Evolutionary conservation across 2,888 invertebrate species (phyloP), one percentile per base, ranked within the genome.

Genomic region (Noctuana brunneofusca): DNA sequence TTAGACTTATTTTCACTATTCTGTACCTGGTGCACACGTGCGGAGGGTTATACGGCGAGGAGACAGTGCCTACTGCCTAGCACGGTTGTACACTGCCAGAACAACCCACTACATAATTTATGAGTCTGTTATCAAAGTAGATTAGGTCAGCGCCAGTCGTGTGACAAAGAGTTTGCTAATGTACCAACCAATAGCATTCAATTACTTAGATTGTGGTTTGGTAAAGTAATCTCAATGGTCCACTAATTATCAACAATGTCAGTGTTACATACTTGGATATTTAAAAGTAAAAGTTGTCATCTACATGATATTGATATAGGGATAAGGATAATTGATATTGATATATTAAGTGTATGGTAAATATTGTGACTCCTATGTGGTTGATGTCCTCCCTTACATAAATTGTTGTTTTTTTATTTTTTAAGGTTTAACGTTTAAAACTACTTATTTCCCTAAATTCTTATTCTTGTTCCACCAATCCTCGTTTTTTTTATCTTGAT

Each of bases 1-100:
- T 71, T 71, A 68, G 57, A 69, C 64, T 71, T 71, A 66, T 69
- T 71, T 68, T 68, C 66, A 69, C 58, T 63, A 55, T 59, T 54
- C 49, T 43, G 30, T 50, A 14, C 48, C 38, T 38, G 48, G 60
- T 22, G 16, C 32, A 32, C 16, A 30, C 30, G 62, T 62, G 55
- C 38, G 16, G 5, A 18, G 22, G 8, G n/a, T 11, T 18, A 46
- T n/a, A 20, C 16, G 18, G 9, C 12, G 32, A 59, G 16, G 43
- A 18, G 5, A 18, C 32, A n/a, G 16, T 35, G n/a, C 54, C 54
- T 48, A n/a, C 12, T 35, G n/a, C 54, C 54, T 48, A 48, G 38
- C n/a, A 48, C 53, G 8, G 35, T 11, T n/a, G 11, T 52, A 27
- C 11, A 30, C 24, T 30, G 16, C 32, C 6, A 22, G 11, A 41